Base-by-base conservation (phyloP, 2,113 vertebrate species). In the Oxygymnocypris stewartii region DNA sequence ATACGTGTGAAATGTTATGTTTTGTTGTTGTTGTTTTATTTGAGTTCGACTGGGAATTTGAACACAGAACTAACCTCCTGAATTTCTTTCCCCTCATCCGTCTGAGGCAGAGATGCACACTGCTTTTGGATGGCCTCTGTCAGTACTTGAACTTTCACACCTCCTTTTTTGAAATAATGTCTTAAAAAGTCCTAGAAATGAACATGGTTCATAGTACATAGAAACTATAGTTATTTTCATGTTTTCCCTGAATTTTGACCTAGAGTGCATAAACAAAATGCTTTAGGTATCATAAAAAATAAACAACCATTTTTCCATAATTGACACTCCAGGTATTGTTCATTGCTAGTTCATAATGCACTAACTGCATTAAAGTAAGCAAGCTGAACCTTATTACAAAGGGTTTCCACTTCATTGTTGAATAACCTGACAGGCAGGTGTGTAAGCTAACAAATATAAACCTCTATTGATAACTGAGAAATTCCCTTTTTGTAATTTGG, bases 121-220 rank as follows among this genome's bases (percentile, higher is more conserved):
- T 16, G 23, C 0, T 2, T 6, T 57, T 14, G 1, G 0, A 94
- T 47, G 4, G 0, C 14, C 0, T 3, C 0, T 0, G 85, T 54
- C 73, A 91, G 0, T 1, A 0, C 0, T 44, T 61, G 4, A 4
- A 85, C 6, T 7, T 76, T 11, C 6, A 3, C 44, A n/a, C 44
- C 74, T 0, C 40, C 6, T 0, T 61, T 57, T 69, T 42, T 89
- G 90, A 94, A 94, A 86, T 93, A 93, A 0, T 16, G 75, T 69
- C 85, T 88, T 0, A 94, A 73, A 65, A n/a, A 1, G 0, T 1
- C 87, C 93, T 94, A 42, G n/a, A 91, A 82, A n/a, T 40, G 13
- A 6, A 28, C 6, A 57, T 86, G 6, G 37, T 40, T 40, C 37
- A 40, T 40, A 40, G 14, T 51, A 51, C 49, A 51, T 14, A 51